A percentile compares a stretch with the other conserved stretches of the same genome.
These are phyloP conservation scores for Maconellicoccus hirsutus DNA, from an alignment of 1,140 invertebrate species.

Conservation along the genomic window DNA sequence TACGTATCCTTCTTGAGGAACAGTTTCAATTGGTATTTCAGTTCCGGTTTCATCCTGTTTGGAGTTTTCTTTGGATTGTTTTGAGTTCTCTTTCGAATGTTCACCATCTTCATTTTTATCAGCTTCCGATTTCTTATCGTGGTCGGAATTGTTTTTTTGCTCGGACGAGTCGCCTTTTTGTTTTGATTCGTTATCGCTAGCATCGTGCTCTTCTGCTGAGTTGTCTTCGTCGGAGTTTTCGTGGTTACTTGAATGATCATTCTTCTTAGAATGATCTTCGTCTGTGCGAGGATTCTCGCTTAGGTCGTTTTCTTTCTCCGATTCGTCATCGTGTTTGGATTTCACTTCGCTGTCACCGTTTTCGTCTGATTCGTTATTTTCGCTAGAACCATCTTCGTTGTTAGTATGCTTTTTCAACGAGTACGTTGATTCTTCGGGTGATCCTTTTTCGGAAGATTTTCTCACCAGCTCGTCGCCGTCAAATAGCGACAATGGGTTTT, in stretches of 20 bases:
- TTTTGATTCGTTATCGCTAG: background rate
- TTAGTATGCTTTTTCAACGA: no score
- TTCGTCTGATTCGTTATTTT: no score
- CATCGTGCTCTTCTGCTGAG: background rate
- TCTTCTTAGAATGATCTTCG: background rate
- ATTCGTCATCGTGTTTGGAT: background rate
- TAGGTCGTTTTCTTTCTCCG: background rate
- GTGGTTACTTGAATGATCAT: no score
- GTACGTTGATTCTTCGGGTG: no score
- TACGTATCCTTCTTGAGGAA: background rate
- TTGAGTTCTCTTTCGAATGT: background rate
- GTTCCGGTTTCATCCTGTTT: background rate
- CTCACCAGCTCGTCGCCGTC: no score
- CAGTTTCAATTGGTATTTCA: background rate
- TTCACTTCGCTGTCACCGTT: no score
- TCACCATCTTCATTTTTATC: background rate
- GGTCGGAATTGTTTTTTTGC: background rate
- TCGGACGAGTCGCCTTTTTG: background rate
- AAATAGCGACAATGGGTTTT: no score
- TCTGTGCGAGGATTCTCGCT: background rate
- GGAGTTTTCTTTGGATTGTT: background rate
- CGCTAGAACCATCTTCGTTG: no score
- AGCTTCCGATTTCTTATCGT: background rate
- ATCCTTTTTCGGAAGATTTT: no score
- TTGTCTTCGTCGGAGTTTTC: background rate